Conservation (phyloP, 35 echinoderm and acorn worm genomes). For the Eucidaris tribuloides region DNA sequence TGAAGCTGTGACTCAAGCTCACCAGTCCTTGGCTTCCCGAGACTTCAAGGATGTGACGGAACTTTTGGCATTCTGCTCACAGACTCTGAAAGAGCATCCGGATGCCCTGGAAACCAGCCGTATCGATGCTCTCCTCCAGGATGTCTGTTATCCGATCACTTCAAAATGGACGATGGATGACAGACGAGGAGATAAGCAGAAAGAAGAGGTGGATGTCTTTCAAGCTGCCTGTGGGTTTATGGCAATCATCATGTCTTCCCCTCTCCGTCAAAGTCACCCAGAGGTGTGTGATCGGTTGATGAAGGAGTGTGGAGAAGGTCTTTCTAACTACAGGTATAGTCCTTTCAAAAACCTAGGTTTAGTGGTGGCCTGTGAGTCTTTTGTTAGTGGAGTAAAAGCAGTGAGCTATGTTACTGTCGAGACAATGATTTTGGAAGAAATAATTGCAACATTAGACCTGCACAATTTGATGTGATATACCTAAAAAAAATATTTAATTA, state of each 20-base stretch:
- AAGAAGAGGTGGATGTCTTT: not conserved
- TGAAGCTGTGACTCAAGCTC: not conserved
- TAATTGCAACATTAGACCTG: too few relatives aligned
- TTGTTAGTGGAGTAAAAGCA: too few relatives aligned
- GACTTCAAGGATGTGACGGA: not conserved
- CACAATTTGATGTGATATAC: too few relatives aligned
- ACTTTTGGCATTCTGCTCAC: not conserved
- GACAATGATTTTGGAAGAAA: too few relatives aligned
- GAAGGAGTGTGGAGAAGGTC: not conserved
- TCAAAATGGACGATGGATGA: not conserved
- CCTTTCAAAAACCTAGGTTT: too few relatives aligned
- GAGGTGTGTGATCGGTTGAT: not conserved
- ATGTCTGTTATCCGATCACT: not conserved
- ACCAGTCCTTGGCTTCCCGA: not conserved
- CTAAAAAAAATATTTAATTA: too few relatives aligned
- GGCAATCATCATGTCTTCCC: not conserved
- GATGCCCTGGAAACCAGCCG: not conserved
- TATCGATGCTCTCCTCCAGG: not conserved
- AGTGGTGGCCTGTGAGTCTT: too few relatives aligned
- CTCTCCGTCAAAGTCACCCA: not conserved
- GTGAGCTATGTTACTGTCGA: too few relatives aligned
- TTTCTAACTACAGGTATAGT: not conserved
- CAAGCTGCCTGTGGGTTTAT: constrained; percentile 7
- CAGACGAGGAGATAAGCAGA: not conserved
- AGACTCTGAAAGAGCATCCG: not conserved